Evolutionary conservation across 2,888 invertebrate genomes (phyloP).

Genomic region (Agapetus fuscipes): DNA sequence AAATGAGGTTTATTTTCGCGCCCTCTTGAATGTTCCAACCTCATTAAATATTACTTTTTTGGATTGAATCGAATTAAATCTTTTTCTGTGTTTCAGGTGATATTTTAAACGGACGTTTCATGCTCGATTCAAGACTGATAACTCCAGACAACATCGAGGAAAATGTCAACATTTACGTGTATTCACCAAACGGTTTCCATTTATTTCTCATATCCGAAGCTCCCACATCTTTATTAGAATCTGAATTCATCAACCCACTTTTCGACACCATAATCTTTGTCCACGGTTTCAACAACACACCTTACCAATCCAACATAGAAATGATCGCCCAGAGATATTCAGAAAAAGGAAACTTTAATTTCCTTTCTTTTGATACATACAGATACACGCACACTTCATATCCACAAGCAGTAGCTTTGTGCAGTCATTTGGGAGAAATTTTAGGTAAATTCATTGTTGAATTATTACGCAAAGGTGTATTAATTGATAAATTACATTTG

Average conservation of each 20-base stretch:
- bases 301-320: constrained; percentile 9
- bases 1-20: too few relatives aligned
- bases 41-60: too few relatives aligned
- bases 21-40: too few relatives aligned
- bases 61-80: too few relatives aligned
- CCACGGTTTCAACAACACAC: constrained; percentile 13
- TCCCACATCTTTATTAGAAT: constrained; percentile 4
- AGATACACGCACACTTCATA: constrained; percentile 7
- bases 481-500: constrained; percentile 9
- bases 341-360: constrained; percentile 8
- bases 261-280: constrained; percentile 12
- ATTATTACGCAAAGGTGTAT: constrained; percentile 8
- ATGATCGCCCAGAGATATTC: constrained; percentile 6
- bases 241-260: constrained; percentile 5
- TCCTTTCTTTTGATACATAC: constrained; percentile 12
- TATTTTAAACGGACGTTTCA: too few relatives aligned
- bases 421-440: constrained; percentile 7
- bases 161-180: too few relatives aligned
- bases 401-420: constrained; percentile 1
- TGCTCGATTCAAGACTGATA: too few relatives aligned
- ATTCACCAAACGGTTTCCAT: constrained; percentile 5
- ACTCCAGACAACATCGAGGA: too few relatives aligned
- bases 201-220: constrained; percentile 9
- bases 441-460: constrained; percentile 13
- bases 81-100: too few relatives aligned